phyloP scores from a whole-genome alignment of 2,797 vertebrate genomes.

The Hafferia zeledoni region DNA sequence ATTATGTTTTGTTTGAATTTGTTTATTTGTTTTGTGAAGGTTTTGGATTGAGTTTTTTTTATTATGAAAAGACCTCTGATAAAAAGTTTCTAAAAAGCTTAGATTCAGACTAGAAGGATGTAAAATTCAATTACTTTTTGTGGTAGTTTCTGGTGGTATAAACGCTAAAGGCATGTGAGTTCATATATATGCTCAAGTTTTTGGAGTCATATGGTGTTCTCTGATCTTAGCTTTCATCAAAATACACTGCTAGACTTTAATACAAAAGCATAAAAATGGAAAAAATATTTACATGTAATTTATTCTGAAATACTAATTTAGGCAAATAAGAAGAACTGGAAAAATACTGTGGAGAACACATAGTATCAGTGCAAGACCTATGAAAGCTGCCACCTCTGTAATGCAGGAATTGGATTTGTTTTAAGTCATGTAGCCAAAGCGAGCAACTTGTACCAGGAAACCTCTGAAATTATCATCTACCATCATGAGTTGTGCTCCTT shows the following conservation, averaged over 20 bases:
- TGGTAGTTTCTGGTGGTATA: not conserved
- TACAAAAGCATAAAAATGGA: not conserved
- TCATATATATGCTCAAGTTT: not conserved
- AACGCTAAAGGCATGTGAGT: not conserved
- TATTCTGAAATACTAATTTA: not conserved
- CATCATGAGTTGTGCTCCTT: not conserved
- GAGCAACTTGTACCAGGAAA: not conserved
- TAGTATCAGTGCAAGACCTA: not conserved
- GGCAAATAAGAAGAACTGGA: not conserved
- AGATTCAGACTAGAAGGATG: not conserved
- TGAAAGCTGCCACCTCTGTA: not conserved
- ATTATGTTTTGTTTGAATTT: not conserved
- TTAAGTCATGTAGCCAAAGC: not conserved
- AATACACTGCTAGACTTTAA: not conserved
- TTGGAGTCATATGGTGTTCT: not conserved
- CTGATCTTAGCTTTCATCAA: not conserved
- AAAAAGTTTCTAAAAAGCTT: not conserved
- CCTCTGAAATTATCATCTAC: not conserved
- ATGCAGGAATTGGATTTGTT: not conserved
- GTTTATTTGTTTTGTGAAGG: not conserved
- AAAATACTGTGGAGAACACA: not conserved
- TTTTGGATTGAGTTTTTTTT: not conserved
- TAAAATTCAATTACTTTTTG: not conserved
- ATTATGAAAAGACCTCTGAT: not conserved
- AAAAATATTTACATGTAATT: not conserved